Evolutionary conservation across 2,113 vertebrate genomes (phyloP), one percentile per base, ranked within the genome.

Genomic region (Aspidoscelis tigris): DNA sequence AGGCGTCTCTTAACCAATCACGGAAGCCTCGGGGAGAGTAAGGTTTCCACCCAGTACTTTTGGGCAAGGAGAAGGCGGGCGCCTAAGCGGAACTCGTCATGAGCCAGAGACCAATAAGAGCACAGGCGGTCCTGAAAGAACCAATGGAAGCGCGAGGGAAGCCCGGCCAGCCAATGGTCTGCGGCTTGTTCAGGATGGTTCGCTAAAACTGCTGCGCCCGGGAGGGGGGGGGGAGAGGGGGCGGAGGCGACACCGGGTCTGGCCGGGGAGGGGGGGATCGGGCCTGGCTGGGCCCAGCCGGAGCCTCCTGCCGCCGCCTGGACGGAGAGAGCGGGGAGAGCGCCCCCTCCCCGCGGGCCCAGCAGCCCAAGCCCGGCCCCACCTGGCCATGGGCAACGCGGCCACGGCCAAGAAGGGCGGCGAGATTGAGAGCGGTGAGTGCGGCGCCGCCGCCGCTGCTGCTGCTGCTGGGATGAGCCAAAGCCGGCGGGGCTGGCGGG

Each of bases 381-480:
- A 61, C 76, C 83, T 74, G 96, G 96, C 95, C 95, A 97, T 98
- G 97, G 97, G 97, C 96, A 98, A 98, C 97, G 96, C 97, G 94
- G 97, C 97, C 95, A 97, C 97, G 92, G 97, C 97, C 93, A 97
- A 96, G 95, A 97, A 97, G 92, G 97, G 97, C 92, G 97, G 95
- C 93, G 98, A 98, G 93, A 96, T 97, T 95, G 97, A 98, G 92
- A 98, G 97, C 89, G 98, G 97, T 97, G 92, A 94, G 97, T 96
- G 89, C 4, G 11, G 58, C 47, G 47, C 5, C 10, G 21, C 47
- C 47, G 33, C 33, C 33, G 33, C 33, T 33, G 33, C 33, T 33
- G 33, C 33, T 33, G 33, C 33, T 33, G 65, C 53, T 3, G 39
- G 70, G 12, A 6, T 1, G 9, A 53, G 14, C 39, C 22, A 18